phyloP scores from a whole-genome alignment of 2,888 invertebrate genomes.

The Nomada ruficornis region DNA sequence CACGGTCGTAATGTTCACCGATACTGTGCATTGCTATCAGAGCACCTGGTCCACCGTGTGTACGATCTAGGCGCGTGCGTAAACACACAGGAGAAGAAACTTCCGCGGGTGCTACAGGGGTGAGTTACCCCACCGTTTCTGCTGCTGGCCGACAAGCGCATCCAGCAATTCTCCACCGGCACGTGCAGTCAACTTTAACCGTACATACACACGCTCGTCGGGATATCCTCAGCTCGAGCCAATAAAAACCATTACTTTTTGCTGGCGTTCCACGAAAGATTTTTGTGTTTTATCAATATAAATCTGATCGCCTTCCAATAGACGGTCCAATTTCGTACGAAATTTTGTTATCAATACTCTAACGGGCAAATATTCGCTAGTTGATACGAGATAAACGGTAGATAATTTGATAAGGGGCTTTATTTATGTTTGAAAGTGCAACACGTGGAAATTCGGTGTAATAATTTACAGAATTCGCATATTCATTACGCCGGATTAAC shows the following conservation, averaged over 20 bases:
- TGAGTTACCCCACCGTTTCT: constrained; percentile 53
- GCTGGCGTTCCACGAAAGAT: constrained; percentile 1
- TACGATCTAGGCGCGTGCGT: constrained; percentile 66
- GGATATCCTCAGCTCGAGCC: constrained; percentile 25
- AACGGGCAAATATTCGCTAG: too few species aligned
- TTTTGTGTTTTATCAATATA: too few species aligned
- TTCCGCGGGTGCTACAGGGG: constrained; percentile 61
- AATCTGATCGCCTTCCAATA: not conserved
- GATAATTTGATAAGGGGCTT: not conserved
- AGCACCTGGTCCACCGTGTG: constrained; percentile 40
- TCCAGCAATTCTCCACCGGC: constrained; percentile 40
- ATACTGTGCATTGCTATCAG: constrained; percentile 29
- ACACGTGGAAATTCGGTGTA: not conserved
- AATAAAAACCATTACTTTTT: constrained; percentile 38
- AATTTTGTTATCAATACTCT: not conserved
- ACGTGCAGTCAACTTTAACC: constrained; percentile 52
- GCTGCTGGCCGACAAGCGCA: constrained; percentile 41
- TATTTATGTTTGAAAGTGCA: constrained; percentile 20
- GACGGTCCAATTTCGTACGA: not conserved
- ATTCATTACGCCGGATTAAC: not conserved
- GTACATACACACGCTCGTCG: constrained; percentile 24
- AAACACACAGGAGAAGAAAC: constrained; percentile 65
- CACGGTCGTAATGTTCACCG: constrained; percentile 65
- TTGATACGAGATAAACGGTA: too few species aligned
- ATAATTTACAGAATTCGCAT: not conserved